phyloP scores from a whole-genome alignment of 2,888 invertebrate species.

The Diploptera punctata region DNA sequence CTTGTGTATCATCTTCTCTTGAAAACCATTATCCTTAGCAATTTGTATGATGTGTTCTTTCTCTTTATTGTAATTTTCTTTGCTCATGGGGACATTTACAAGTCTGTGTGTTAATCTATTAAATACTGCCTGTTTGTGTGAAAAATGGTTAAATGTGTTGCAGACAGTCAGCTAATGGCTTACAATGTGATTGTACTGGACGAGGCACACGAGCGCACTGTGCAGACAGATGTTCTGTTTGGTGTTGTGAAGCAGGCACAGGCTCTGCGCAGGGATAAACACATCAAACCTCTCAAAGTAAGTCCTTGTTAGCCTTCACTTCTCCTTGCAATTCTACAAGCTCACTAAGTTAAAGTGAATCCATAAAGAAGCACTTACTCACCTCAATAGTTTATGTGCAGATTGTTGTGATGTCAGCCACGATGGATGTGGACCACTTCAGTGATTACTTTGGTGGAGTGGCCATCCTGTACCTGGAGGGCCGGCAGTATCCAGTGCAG shows the following conservation, averaged over 20 bases:
- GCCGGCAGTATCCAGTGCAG: conserved; percentile 82
- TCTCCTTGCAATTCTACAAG: too few species aligned
- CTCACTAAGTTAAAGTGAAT: too few species aligned
- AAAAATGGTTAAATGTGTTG: too few species aligned
- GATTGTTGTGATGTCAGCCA: conserved; percentile 92
- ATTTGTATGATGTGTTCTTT: too few species aligned
- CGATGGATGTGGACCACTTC: conserved; percentile 96
- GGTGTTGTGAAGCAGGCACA: conserved; percentile 92
- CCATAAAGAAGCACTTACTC: too few species aligned
- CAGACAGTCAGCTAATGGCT: conserved; percentile 73
- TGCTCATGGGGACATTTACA: too few species aligned
- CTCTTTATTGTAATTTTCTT: too few species aligned
- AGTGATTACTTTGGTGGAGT: conserved; percentile 87
- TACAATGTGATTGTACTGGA: conserved; percentile 89
- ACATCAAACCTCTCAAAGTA: conserved; percentile 70
- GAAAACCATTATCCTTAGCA: too few species aligned
- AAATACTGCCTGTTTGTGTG: too few species aligned
- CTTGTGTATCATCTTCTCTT: too few species aligned
- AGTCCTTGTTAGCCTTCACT: too few species aligned
- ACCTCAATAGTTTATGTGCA: conserved; percentile 57
- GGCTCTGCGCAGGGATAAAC: conserved; percentile 67
- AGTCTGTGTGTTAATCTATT: too few species aligned
- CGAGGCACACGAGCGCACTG: conserved; percentile 95
- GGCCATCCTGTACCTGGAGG: conserved; percentile 87
- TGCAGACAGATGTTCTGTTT: conserved; percentile 92